These are phyloP conservation scores for Trichomycterus rosablanca DNA, from an alignment of 2,113 vertebrate genomes.

Conservation along the genomic window DNA sequence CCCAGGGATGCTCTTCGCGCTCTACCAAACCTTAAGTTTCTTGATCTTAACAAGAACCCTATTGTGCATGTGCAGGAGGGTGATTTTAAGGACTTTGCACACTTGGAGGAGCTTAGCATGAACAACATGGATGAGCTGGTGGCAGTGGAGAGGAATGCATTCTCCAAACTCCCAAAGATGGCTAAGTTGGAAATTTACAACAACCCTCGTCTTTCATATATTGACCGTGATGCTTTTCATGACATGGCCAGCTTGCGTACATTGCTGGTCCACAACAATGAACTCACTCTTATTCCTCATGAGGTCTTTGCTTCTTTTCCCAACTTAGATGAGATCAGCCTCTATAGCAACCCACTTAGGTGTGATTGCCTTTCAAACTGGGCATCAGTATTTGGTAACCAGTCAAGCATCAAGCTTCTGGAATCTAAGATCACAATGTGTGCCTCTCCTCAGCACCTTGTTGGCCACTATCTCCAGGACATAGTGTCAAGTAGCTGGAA, in stretches of 20 bases:
- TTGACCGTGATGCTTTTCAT: slow-evolving; percentile 67
- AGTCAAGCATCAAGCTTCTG: slow-evolving; percentile 62
- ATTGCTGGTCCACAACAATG: slow-evolving; percentile 67
- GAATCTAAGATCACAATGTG: slow-evolving; percentile 70
- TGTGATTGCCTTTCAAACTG: slow-evolving; percentile 74
- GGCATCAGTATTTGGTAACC: slow-evolving; percentile 63
- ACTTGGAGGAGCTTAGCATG: slow-evolving; percentile 75
- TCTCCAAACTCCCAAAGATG: slow-evolving; percentile 71
- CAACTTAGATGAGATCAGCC: slow-evolving; percentile 58
- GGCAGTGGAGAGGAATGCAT: slow-evolving; percentile 64
- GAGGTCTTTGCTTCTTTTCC: slow-evolving; percentile 62
- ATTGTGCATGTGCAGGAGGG: slow-evolving; percentile 64
- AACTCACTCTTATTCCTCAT: slow-evolving; percentile 67
- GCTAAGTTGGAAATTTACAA: slow-evolving; percentile 71
- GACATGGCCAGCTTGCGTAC: slow-evolving; percentile 63
- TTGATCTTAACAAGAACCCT: slow-evolving; percentile 77
- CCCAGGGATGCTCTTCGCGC: slow-evolving; percentile 66
- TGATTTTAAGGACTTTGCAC: slow-evolving; percentile 70
- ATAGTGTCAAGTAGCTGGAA: slow-evolving; percentile 59
- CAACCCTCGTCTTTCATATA: slow-evolving; percentile 68
- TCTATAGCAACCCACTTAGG: slow-evolving; percentile 72
- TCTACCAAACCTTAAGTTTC: slow-evolving; percentile 73
- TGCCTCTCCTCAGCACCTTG: slow-evolving; percentile 59
- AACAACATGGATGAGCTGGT: slow-evolving; percentile 75
- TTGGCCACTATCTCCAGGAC: slow-evolving; percentile 66